Percentiles rank a stretch among this genome's conserved stretches.
These are phyloP conservation scores for Anguilla japonica DNA, from an alignment of 2,113 vertebrate genomes.

Conservation along the genomic window DNA sequence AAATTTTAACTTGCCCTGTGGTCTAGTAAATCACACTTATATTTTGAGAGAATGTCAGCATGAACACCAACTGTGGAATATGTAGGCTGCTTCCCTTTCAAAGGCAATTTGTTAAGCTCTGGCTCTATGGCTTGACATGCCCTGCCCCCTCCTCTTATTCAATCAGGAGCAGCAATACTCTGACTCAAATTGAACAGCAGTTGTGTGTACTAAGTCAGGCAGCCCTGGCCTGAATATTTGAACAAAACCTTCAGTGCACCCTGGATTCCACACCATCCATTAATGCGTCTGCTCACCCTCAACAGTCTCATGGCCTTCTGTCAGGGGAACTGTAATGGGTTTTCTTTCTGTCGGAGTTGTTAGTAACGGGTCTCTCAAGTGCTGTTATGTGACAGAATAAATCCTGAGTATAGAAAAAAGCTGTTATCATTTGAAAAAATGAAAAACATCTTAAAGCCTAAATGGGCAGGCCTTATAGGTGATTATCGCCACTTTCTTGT, in stretches of 20 bases:
- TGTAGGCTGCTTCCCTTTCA: no score
- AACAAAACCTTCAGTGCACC: background rate
- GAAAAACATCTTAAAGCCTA: background rate
- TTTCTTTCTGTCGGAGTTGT: background rate
- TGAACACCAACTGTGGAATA: no score
- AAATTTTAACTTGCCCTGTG: no score
- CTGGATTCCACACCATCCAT: background rate
- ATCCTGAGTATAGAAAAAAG: background rate
- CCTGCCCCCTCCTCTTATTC: background rate
- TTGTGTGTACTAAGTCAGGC: background rate
- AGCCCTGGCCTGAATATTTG: background rate
- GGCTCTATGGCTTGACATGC: no score
- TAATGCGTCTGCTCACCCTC: background rate
- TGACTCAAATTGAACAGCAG: background rate
- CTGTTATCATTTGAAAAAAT: background rate
- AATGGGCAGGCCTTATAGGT: no score
- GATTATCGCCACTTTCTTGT: no score
- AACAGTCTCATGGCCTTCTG: background rate
- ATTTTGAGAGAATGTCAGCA: no score
- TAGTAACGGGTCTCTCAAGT: background rate
- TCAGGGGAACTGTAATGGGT: background rate
- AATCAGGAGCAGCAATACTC: no score
- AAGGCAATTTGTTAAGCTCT: no score
- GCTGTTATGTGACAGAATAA: background rate
- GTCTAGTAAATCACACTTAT: no score